These are phyloP conservation scores for Orius laevigatus DNA, from an alignment of 1,140 invertebrate species.

Conservation along the genomic window DNA sequence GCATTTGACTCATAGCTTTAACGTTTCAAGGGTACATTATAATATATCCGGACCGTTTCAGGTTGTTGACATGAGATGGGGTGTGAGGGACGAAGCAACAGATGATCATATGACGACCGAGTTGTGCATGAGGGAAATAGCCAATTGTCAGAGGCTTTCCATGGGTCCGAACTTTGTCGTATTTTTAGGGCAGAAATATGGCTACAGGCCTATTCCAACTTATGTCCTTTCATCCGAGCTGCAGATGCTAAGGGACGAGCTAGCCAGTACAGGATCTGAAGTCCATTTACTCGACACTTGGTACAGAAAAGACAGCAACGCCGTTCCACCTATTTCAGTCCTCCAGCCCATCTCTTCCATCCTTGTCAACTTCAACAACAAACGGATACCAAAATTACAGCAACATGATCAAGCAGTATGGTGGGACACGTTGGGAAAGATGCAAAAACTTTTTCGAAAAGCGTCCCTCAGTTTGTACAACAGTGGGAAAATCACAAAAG, in stretches of 20 bases:
- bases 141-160: constrained; percentile 90
- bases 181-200: constrained; percentile 95
- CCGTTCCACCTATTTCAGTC: constrained; percentile 81
- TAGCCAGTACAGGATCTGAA: constrained; percentile 63
- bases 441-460: constrained; percentile 88
- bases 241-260: constrained; percentile 67
- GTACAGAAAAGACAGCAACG: constrained; percentile 94
- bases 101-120: constrained; percentile 99
- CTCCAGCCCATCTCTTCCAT: constrained; percentile 95
- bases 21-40: background rate
- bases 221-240: constrained; percentile 86
- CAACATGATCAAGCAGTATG: constrained; percentile 90
- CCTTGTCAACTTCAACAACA: constrained; percentile 94
- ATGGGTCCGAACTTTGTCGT: constrained; percentile 98
- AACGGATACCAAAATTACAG: constrained; percentile 86
- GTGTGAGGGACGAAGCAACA: constrained; percentile 87
- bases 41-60: constrained; percentile 26
- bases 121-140: constrained; percentile 93
- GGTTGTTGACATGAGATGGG: constrained; percentile 99
- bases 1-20: too few species aligned
- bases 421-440: constrained; percentile 92
- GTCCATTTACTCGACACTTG: constrained; percentile 74
- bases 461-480: constrained; percentile 71
- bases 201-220: constrained; percentile 90
- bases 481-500: constrained; percentile 72